Evolutionary conservation across 2,888 invertebrate genomes (phyloP).

Genomic region (Bellardia bayeri): DNA sequence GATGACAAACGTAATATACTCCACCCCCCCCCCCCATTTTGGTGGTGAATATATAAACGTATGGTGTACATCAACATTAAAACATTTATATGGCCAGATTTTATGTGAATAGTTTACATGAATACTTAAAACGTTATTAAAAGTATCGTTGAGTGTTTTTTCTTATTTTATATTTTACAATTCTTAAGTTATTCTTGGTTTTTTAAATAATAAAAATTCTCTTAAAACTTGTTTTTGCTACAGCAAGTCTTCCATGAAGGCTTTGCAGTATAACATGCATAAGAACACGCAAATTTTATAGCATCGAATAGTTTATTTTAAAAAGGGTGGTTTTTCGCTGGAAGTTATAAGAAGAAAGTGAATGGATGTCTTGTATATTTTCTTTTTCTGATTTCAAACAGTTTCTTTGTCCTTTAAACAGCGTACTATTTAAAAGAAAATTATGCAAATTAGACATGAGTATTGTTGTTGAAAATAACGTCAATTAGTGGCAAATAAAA

Average conservation of each 20-base stretch:
- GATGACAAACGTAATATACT: too few relatives aligned
- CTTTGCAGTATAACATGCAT: slow-evolving; percentile 9
- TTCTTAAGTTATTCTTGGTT: neutral
- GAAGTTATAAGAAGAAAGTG: neutral
- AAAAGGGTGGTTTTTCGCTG: slow-evolving; percentile 12
- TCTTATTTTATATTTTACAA: neutral
- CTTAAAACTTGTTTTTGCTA: neutral
- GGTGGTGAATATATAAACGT: too few relatives aligned
- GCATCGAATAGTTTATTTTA: neutral
- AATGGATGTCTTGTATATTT: neutral
- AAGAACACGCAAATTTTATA: slow-evolving; percentile 62
- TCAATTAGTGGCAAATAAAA: slow-evolving; percentile 67
- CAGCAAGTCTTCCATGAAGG: slow-evolving; percentile 5
- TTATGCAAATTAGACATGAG: slow-evolving; percentile 70
- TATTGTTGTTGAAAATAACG: slow-evolving; percentile 67
- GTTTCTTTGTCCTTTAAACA: slow-evolving; percentile 41
- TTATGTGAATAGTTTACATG: neutral
- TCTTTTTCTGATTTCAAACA: slow-evolving; percentile 11
- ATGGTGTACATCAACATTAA: too few relatives aligned
- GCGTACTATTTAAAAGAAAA: slow-evolving; percentile 49
- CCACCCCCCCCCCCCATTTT: too few relatives aligned
- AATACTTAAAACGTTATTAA: slow-evolving; percentile 39
- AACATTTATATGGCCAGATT: too few relatives aligned
- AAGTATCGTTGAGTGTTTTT: neutral
- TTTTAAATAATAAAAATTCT: neutral